Percentiles rank a stretch among this genome's conserved stretches.
These are phyloP conservation scores for Enteromius fasciolatus DNA, from an alignment of 2,797 vertebrate genomes.

Conservation along the genomic window DNA sequence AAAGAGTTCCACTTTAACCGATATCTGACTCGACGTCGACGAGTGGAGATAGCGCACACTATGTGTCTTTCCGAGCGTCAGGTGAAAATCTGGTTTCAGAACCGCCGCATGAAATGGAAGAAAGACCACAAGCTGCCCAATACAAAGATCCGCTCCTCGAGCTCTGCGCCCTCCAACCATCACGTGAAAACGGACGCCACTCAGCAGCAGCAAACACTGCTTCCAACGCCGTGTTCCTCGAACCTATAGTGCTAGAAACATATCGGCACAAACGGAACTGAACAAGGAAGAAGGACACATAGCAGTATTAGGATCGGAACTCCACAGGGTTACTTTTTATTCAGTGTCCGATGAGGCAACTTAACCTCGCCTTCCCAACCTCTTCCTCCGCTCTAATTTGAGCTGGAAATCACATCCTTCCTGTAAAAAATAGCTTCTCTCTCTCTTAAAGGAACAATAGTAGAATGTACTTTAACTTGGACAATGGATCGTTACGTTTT, in stretches of 20 bases:
- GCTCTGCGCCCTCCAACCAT: constrained; percentile 80
- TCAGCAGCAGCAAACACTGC: constrained; percentile 81
- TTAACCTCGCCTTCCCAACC: constrained; percentile 54
- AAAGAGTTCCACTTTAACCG: constrained; percentile 99
- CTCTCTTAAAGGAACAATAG: constrained; percentile 43
- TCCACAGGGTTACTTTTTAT: constrained; percentile 54
- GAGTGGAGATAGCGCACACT: constrained; percentile 97
- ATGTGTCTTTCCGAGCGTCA: constrained; percentile 98
- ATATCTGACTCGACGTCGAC: constrained; percentile 95
- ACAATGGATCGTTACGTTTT: constrained; percentile 39
- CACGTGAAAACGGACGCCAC: constrained; percentile 89
- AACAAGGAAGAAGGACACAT: constrained; percentile 70
- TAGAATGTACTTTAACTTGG: constrained; percentile 47
- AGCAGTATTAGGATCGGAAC: constrained; percentile 65
- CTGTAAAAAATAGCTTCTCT: constrained; percentile 61
- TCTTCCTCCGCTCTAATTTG: constrained; percentile 69
- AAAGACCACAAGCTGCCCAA: constrained; percentile 99
- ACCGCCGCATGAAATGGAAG: constrained; percentile 99
- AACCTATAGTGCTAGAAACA: constrained; percentile 77
- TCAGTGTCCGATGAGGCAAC: constrained; percentile 27
- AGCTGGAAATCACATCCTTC: constrained; percentile 76
- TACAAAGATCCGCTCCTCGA: constrained; percentile 96
- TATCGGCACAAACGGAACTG: constrained; percentile 66
- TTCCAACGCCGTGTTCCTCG: constrained; percentile 81
- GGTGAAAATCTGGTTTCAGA: constrained; percentile 99